Percentiles rank a stretch among this genome's conserved stretches.
Conservation (phyloP, 2,113 vertebrate species). For the Carettochelys insculpta region DNA sequence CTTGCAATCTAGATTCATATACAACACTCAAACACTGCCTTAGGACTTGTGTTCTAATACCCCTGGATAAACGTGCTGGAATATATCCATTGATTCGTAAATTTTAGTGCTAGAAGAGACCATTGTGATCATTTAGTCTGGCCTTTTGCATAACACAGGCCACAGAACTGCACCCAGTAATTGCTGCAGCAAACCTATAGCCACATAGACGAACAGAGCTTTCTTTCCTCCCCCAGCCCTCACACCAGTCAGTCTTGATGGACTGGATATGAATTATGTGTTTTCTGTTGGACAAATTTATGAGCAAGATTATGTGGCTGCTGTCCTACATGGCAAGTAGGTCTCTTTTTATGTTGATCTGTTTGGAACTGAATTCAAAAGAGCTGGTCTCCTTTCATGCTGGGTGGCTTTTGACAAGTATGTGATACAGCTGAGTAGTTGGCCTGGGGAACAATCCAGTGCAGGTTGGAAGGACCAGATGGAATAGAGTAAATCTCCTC, state of each 20-base stretch:
- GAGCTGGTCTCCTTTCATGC: too few relatives aligned
- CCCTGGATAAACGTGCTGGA: neutral
- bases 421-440: neutral
- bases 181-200: neutral
- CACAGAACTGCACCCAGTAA: rapidly evolving
- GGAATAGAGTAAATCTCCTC: neutral
- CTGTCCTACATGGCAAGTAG: neutral
- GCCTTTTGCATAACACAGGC: too few relatives aligned
- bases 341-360: neutral
- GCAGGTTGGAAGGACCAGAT: neutral
- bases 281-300: neutral
- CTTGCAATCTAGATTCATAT: neutral
- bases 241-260: too few relatives aligned
- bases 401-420: neutral
- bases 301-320: neutral
- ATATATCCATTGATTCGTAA: neutral
- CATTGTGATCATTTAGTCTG: neutral
- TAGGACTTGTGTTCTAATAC: neutral
- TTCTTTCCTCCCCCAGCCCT: too few relatives aligned
- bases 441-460: neutral
- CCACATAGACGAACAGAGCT: too few relatives aligned
- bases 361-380: neutral
- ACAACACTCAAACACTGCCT: neutral
- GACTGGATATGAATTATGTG: neutral
- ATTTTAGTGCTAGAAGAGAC: neutral